These are phyloP conservation scores for Helostoma temminkii DNA, from an alignment of 2,797 vertebrate genomes.

Conservation along the genomic window DNA sequence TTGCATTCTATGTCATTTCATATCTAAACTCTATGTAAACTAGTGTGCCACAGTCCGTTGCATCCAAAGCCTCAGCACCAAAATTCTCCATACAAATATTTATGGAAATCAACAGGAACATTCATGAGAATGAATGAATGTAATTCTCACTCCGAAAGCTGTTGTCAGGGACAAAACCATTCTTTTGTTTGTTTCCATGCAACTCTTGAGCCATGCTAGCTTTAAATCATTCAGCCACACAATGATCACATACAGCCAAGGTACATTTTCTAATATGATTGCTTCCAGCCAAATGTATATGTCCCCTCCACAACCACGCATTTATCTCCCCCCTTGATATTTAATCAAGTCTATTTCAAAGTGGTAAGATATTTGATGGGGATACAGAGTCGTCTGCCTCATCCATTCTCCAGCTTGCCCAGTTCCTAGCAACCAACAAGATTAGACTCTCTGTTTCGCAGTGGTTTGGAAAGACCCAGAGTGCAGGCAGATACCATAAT, in stretches of 20 bases:
- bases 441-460: slow-evolving; percentile 75
- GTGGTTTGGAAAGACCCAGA: slow-evolving; percentile 62
- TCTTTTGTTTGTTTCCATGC: slow-evolving; percentile 27
- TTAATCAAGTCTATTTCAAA: slow-evolving; percentile 67
- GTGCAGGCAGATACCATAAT: slow-evolving; percentile 73
- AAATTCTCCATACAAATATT: slow-evolving; percentile 13
- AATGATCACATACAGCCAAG: slow-evolving; percentile 39
- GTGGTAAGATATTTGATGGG: slow-evolving; percentile 70
- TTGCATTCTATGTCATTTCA: neutral
- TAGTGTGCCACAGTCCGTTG: neutral
- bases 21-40: neutral
- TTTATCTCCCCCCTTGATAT: slow-evolving; percentile 58
- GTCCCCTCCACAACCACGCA: slow-evolving; percentile 47
- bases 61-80: slow-evolving; percentile 3
- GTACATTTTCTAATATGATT: slow-evolving; percentile 54
- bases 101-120: slow-evolving; percentile 22
- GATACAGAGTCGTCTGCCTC: slow-evolving; percentile 58
- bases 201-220: slow-evolving; percentile 32
- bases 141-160: slow-evolving; percentile 26
- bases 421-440: slow-evolving; percentile 79
- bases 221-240: slow-evolving; percentile 43
- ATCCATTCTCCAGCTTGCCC: slow-evolving; percentile 63
- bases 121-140: slow-evolving; percentile 20
- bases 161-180: neutral
- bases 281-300: slow-evolving; percentile 63